These are phyloP conservation scores for Drosophila antonietae DNA, from an alignment of 2,888 invertebrate species.

Conservation along the genomic window DNA sequence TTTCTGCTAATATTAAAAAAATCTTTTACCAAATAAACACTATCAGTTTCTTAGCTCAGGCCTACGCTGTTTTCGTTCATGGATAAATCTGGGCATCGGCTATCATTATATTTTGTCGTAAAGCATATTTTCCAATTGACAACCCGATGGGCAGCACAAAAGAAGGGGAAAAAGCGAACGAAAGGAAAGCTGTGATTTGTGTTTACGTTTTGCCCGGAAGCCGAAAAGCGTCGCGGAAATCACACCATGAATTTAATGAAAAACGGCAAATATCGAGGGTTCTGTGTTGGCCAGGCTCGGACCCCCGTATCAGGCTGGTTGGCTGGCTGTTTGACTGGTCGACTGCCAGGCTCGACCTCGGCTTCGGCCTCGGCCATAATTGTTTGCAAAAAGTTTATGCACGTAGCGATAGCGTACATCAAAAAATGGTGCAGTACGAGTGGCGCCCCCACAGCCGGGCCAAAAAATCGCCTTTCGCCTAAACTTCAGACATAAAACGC, in stretches of 20 bases:
- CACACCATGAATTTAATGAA: conserved; percentile 79
- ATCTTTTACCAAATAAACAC: background rate
- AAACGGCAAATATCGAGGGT: conserved; percentile 65
- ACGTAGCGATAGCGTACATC: conserved; percentile 76
- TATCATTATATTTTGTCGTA: conserved; percentile 37
- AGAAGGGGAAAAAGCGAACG: background rate
- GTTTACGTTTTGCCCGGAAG: conserved; percentile 67
- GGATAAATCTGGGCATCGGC: conserved; percentile 11
- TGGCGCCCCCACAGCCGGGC: background rate
- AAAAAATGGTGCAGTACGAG: conserved; percentile 60
- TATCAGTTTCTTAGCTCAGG: background rate
- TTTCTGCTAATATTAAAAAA: background rate
- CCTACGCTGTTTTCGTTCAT: conserved; percentile 11
- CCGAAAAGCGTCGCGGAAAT: conserved; percentile 67
- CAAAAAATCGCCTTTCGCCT: conserved; percentile 70
- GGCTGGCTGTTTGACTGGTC: conserved; percentile 44
- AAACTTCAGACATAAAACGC: conserved; percentile 81
- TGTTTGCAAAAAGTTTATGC: conserved; percentile 80
- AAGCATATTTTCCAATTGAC: conserved; percentile 55
- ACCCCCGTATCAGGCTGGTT: conserved; percentile 25
- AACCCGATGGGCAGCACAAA: conserved; percentile 37
- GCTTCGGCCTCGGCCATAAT: conserved; percentile 53
- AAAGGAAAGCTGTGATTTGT: conserved; percentile 53
- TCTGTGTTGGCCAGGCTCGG: conserved; percentile 6
- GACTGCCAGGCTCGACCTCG: conserved; percentile 34